Evolutionary conservation across 2,888 invertebrate species (phyloP), one percentile per base, ranked within the genome.

Genomic region (Harpalus rufipes): DNA sequence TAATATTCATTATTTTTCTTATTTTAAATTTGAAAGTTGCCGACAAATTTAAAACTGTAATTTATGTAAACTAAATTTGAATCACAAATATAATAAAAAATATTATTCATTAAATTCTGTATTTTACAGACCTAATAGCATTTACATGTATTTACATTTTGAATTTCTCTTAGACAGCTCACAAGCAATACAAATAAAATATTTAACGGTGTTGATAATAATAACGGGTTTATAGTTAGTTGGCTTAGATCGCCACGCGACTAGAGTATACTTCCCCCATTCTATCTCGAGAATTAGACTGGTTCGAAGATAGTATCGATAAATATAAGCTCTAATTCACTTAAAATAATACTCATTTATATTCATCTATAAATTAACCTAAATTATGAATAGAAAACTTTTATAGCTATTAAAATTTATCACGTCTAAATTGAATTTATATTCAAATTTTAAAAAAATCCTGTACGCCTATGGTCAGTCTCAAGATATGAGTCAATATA

Each of bases 181-280:
- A 18, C 63, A 12, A 25, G 63, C 63, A 10, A 32, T 14, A 68
- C 68, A 68, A 68, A 68, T 68, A 68, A 32, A 39, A 68, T 14
- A 68, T 68, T 68, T 68, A 68, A 68, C 68, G 68, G 68, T 68
- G 65, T 65, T 65, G n/a, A 39, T 68, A 68, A 68, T 68, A 68
- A 68, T 68, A 68, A 68, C 68, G 68, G 68, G 68, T 68, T 68
- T 39, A 39, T 68, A 39, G 68, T 68, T 68, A 39, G 68, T 68
- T 39, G 68, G 25, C 25, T 63, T 63, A 25, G 21, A 63, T 25
- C 63, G 12, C 68, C 39, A 68, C 65, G 65, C 65, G 65, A 65
- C 65, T n/a, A 8, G 32, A 2, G 10, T 44, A 44, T 44, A 44
- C 44, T 44, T 44, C 7, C 44, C 10, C 44, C 44, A 12, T 51